Conservation (phyloP, 2,113 vertebrate genomes). For the Antechinus stuartii region DNA sequence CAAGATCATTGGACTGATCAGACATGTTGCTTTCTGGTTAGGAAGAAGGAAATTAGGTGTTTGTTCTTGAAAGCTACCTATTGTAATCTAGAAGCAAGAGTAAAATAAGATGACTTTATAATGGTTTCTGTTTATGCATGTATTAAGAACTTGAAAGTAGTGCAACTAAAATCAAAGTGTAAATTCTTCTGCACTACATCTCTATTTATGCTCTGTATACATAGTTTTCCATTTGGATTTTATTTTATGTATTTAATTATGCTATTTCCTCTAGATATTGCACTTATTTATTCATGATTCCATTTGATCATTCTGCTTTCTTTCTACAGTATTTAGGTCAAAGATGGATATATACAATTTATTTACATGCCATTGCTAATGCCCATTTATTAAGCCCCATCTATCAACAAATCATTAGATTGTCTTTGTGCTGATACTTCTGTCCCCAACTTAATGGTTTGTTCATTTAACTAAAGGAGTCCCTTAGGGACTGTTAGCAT, state of each 20-base stretch:
- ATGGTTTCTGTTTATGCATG: not conserved
- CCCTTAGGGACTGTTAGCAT: not conserved
- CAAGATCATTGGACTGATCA: too few species aligned
- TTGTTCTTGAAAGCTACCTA: not conserved
- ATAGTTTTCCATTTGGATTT: rapidly evolving
- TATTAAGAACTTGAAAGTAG: not conserved
- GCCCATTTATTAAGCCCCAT: not conserved
- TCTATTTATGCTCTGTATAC: not conserved
- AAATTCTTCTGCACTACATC: not conserved
- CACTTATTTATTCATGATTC: not conserved
- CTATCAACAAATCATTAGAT: not conserved
- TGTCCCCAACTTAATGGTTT: not conserved
- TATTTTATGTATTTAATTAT: too few species aligned
- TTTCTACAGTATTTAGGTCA: not conserved
- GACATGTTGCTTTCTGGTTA: not conserved
- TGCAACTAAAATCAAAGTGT: not conserved
- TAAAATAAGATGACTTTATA: not conserved
- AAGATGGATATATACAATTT: not conserved
- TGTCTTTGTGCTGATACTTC: not conserved
- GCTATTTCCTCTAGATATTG: rapidly evolving
- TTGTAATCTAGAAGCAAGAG: not conserved
- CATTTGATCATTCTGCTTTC: not conserved
- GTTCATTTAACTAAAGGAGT: not conserved
- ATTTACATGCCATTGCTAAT: not conserved
- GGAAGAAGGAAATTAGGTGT: not conserved